These are phyloP conservation scores for Abscondita cerata DNA, from an alignment of 2,888 invertebrate species.

Conservation along the genomic window DNA sequence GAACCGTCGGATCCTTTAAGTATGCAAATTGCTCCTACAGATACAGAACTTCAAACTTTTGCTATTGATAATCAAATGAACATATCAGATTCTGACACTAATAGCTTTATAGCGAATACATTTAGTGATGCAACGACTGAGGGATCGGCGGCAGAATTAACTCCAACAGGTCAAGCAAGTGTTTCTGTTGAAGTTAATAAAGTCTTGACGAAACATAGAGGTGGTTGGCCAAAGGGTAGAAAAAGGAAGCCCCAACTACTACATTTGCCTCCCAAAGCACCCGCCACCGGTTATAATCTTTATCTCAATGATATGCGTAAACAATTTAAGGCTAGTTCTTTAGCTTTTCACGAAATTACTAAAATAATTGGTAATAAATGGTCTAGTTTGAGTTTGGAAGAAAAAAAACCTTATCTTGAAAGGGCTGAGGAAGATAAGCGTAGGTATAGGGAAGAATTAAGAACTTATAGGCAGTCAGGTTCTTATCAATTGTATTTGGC, in stretches of 20 bases:
- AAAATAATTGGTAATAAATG: constrained; percentile 65
- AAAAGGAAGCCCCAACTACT: constrained; percentile 63
- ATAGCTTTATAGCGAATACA: constrained; percentile 27
- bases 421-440: constrained; percentile 65
- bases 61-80: constrained; percentile 18
- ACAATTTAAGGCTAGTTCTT: constrained; percentile 60
- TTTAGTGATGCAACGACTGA: constrained; percentile 23
- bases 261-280: constrained; percentile 64
- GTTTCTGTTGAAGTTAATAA: constrained; percentile 34
- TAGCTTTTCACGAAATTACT: constrained; percentile 65
- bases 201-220: constrained; percentile 58
- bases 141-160: constrained; percentile 8
- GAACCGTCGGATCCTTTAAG: not conserved
- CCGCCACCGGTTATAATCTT: constrained; percentile 65
- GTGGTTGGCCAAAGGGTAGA: constrained; percentile 69
- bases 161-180: not conserved
- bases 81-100: constrained; percentile 45
- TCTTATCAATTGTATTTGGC: constrained; percentile 63
- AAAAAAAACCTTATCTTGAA: constrained; percentile 64
- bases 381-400: constrained; percentile 62
- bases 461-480: constrained; percentile 63
- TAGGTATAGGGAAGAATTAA: constrained; percentile 64
- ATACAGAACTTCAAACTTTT: not conserved
- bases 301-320: constrained; percentile 64
- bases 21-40: not conserved